Percentiles rank a stretch among this genome's conserved stretches.
Evolutionary conservation across 2,113 vertebrate genomes (phyloP).

Genomic region (Apteryx mantelli): DNA sequence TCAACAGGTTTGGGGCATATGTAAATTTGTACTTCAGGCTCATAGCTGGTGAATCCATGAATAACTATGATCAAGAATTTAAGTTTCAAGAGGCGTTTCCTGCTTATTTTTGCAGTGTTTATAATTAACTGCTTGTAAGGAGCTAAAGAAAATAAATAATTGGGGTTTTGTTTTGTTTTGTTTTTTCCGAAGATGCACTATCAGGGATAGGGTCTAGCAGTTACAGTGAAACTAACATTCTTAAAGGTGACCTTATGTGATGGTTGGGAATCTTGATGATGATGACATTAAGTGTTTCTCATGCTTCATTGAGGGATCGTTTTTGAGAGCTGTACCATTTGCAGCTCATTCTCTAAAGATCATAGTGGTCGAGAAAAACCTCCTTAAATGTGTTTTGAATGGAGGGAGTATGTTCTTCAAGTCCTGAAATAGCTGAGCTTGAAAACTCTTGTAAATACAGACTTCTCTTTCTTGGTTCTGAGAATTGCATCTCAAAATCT

Average conservation of each 20-base stretch:
- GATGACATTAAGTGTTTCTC: neutral
- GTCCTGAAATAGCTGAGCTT: neutral
- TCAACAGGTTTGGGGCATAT: neutral
- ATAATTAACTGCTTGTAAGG: neutral
- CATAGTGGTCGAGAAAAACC: neutral
- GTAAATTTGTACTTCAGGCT: neutral
- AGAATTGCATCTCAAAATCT: neutral
- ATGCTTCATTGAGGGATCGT: neutral
- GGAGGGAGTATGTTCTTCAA: neutral
- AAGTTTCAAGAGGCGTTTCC: neutral
- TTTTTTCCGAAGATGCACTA: neutral
- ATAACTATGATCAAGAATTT: neutral
- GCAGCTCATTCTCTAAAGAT: neutral
- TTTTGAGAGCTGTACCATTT: neutral
- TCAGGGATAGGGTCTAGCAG: neutral
- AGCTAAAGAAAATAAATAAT: neutral
- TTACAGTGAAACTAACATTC: neutral
- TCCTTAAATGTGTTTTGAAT: neutral
- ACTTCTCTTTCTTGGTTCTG: neutral
- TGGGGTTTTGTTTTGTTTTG: too few relatives aligned
- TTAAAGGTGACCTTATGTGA: neutral
- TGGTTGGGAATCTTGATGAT: neutral
- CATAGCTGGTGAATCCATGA: neutral
- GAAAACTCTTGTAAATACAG: neutral
- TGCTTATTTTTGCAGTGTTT: neutral